Conservation (phyloP, 1,140 invertebrate species). For the Magallana ariakensis region DNA sequence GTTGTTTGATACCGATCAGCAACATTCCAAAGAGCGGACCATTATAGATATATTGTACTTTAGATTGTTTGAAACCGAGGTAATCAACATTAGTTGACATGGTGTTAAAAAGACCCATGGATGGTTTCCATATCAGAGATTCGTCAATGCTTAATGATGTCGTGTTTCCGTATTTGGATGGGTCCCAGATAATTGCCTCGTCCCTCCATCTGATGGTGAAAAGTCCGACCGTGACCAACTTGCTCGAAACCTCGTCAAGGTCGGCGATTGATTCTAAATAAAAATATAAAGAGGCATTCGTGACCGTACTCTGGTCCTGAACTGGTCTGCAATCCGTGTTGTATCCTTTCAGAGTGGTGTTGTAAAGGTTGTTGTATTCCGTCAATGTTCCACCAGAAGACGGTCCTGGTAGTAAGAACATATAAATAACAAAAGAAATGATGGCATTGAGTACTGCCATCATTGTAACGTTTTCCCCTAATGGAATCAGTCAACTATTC, state of each 20-base stretch:
- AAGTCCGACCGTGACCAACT: not conserved
- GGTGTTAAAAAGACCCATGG: constrained; percentile 50
- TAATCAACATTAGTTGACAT: not conserved
- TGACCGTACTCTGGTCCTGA: not conserved
- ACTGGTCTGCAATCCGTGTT: constrained; percentile 26
- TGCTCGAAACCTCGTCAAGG: not conserved
- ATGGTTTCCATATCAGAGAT: constrained; percentile 53
- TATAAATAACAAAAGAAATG: no score
- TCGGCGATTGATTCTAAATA: not conserved
- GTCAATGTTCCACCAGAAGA: not conserved
- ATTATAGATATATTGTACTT: not conserved
- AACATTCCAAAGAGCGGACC: not conserved
- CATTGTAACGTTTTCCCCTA: no score
- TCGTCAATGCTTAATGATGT: constrained; percentile 43
- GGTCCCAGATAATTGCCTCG: constrained; percentile 34
- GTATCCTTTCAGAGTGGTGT: not conserved
- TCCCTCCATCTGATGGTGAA: constrained; percentile 55
- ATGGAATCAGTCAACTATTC: no score
- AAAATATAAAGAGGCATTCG: not conserved
- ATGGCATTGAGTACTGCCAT: no score
- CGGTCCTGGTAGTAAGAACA: no score
- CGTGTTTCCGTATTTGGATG: not conserved
- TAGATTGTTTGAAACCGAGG: not conserved
- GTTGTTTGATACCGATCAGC: constrained; percentile 15
- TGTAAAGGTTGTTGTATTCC: not conserved